A percentile compares a stretch with the other conserved stretches of the same genome.
phyloP scores from a whole-genome alignment of 23 tunicate genomes.

The Trididemnum nubilum region DNA sequence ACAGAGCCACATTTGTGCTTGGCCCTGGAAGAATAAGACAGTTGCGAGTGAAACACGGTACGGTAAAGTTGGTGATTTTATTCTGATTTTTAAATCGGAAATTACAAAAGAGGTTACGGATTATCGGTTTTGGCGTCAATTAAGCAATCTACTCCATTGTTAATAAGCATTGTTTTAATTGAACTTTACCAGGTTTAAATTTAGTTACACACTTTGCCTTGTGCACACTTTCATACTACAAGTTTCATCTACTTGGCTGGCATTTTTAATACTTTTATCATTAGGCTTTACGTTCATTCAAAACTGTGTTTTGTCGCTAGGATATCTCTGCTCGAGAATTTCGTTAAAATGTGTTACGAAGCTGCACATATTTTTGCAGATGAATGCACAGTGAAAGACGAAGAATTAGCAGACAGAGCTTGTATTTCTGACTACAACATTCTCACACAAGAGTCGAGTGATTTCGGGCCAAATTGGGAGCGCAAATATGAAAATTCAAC shows the following conservation, averaged over 20 bases:
- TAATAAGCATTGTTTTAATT: not conserved
- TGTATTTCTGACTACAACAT: constrained; percentile 36
- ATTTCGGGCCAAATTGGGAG: constrained; percentile 38
- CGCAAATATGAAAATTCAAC: not conserved
- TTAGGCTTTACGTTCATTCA: too few species aligned
- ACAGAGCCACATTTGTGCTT: constrained; percentile 72
- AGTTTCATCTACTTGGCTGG: too few species aligned
- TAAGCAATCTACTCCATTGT: too few species aligned
- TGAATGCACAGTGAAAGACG: not conserved
- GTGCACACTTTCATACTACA: too few species aligned
- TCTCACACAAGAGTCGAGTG: constrained; percentile 30
- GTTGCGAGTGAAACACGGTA: constrained; percentile 54
- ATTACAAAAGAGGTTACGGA: not conserved
- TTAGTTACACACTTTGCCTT: too few species aligned
- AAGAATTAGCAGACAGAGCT: not conserved
- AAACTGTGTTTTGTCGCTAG: too few species aligned
- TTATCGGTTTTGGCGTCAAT: not conserved
- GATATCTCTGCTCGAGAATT: too few species aligned
- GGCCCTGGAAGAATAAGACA: constrained; percentile 87
- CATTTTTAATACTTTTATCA: too few species aligned
- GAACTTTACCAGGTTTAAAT: too few species aligned
- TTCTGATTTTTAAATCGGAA: not conserved
- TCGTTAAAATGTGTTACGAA: too few species aligned
- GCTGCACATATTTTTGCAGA: too few species aligned
- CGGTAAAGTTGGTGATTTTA: not conserved